Evolutionary conservation across 1,140 invertebrate genomes (phyloP).

Genomic region (Heterodera schachtii): DNA sequence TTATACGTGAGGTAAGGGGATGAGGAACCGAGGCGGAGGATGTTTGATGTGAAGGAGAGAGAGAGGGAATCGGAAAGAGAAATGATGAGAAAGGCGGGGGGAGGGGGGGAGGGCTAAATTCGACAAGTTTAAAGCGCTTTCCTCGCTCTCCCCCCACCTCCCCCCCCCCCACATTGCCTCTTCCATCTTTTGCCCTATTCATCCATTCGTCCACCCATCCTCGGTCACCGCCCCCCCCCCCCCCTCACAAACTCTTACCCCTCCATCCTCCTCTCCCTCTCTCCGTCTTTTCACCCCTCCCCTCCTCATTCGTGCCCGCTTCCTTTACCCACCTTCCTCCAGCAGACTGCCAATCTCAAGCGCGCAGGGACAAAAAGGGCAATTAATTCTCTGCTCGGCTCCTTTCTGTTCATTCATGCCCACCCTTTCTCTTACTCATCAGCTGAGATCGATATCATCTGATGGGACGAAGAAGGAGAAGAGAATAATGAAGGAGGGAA

Average conservation of each 20-base stretch:
- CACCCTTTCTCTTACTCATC: not conserved
- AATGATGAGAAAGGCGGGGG: not conserved
- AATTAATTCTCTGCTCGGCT: constrained; percentile 12
- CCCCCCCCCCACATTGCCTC: no score
- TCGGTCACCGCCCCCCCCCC: not conserved
- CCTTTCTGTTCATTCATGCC: constrained; percentile 2
- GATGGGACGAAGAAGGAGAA: not conserved
- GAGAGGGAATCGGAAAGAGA: not conserved
- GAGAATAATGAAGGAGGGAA: not conserved
- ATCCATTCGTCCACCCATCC: not conserved
- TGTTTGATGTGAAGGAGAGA: not conserved
- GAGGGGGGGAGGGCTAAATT: not conserved
- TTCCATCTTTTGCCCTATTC: not conserved
- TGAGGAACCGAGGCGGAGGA: not conserved
- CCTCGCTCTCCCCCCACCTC: no score
- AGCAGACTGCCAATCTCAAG: not conserved
- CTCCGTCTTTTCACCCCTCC: not conserved
- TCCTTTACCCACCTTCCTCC: not conserved
- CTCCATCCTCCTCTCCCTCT: not conserved
- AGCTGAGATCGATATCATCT: constrained; percentile 13
- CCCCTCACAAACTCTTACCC: not conserved
- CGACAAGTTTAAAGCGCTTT: not conserved
- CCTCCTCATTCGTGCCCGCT: no score
- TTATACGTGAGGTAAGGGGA: not conserved
- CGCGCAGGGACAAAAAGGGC: constrained; percentile 12